Percentiles rank a stretch among this genome's conserved stretches.
phyloP scores from a whole-genome alignment of 2,888 invertebrate genomes.

The Andrena trimmerana region DNA sequence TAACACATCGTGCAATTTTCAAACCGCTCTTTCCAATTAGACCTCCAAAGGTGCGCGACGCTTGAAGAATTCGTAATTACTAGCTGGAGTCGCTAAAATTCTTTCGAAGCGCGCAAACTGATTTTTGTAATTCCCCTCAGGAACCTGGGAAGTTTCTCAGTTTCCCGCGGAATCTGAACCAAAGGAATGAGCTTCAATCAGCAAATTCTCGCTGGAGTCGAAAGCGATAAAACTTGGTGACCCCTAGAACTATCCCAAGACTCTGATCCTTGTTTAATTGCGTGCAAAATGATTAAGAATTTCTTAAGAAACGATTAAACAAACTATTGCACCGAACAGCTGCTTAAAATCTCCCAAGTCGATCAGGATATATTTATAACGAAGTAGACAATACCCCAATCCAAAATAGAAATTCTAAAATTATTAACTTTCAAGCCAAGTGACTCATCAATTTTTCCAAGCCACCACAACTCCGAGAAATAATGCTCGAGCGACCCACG shows the following conservation, averaged over 20 bases:
- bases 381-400: too few species aligned
- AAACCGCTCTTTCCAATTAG: background rate
- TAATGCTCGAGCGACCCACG: background rate
- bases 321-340: too few species aligned
- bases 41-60: background rate
- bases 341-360: background rate
- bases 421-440: background rate
- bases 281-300: background rate
- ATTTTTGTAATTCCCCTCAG: background rate
- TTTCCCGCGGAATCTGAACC: too few species aligned
- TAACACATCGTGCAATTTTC: background rate
- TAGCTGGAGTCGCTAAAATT: background rate
- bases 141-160: background rate
- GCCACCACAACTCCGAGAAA: too few species aligned
- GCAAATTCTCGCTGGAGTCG: background rate
- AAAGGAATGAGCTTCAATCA: slow-evolving; percentile 25
- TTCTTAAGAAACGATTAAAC: background rate
- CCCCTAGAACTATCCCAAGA: background rate
- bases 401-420: background rate
- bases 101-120: slow-evolving; percentile 16
- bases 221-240: background rate
- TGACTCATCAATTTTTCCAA: background rate
- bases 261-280: slow-evolving; percentile 9
- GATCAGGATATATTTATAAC: too few species aligned
- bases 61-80: slow-evolving; percentile 7